Percentiles rank a stretch among this genome's conserved stretches.
These are phyloP conservation scores for Eupithecia vulgata DNA, from an alignment of 2,888 invertebrate genomes.

Conservation along the genomic window DNA sequence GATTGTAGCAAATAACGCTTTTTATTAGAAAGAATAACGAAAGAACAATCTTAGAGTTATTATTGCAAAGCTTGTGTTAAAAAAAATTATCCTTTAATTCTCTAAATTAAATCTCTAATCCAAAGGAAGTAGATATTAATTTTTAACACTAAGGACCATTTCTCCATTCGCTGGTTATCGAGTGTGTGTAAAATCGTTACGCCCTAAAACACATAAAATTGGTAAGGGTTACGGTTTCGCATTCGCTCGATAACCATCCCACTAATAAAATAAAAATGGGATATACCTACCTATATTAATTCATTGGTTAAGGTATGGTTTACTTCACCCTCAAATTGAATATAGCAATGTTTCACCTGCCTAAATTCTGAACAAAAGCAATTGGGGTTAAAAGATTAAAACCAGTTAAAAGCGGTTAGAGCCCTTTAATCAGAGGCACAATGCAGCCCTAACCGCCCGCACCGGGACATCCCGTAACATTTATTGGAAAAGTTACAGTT, in stretches of 20 bases:
- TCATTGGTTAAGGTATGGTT: not conserved
- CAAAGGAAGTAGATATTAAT: too few relatives aligned
- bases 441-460: conserved; percentile 63
- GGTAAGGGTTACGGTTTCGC: not conserved
- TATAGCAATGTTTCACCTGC: conserved; percentile 44
- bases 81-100: too few relatives aligned
- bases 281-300: not conserved
- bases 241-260: not conserved
- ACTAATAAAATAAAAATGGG: too few relatives aligned
- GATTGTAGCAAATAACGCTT: not conserved
- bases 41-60: too few relatives aligned
- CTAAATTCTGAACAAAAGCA: conserved; percentile 48
- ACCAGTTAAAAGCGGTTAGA: conserved; percentile 50
- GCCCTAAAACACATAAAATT: too few relatives aligned
- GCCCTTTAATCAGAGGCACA: conserved; percentile 64
- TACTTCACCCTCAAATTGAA: conserved; percentile 29
- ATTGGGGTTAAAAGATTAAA: conserved; percentile 64
- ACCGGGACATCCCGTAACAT: conserved; percentile 65
- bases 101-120: too few relatives aligned
- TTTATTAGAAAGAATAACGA: not conserved
- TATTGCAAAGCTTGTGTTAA: too few relatives aligned
- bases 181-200: not conserved
- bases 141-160: too few relatives aligned
- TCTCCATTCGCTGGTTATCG: not conserved
- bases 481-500: conserved; percentile 80